A percentile compares a stretch with the other conserved stretches of the same genome.
Conservation (phyloP, 2,888 invertebrate genomes). For the Apodemia arnacis region DNA sequence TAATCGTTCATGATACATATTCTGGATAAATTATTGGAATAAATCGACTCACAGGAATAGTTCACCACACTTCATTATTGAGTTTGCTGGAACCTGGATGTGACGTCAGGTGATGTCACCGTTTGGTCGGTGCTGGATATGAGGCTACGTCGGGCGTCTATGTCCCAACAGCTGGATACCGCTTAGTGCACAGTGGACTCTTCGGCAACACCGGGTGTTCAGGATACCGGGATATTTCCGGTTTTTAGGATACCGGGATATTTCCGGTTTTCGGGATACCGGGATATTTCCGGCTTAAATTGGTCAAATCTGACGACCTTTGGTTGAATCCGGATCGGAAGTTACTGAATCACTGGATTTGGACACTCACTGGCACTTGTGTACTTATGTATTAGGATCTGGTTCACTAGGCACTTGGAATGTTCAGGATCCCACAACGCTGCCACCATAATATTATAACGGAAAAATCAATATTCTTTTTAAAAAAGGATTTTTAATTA, state of each 20-base stretch:
- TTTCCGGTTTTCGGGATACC: too few species aligned
- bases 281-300: too few species aligned
- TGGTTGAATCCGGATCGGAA: background rate
- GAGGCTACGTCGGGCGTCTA: background rate
- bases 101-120: background rate
- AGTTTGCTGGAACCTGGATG: background rate
- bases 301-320: background rate
- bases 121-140: conserved; percentile 8
- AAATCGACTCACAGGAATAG: conserved; percentile 6
- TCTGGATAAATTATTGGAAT: background rate
- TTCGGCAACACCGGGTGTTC: too few species aligned
- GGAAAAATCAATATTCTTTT: too few species aligned
- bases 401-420: background rate
- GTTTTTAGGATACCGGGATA: too few species aligned
- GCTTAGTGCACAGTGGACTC: too few species aligned
- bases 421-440: conserved; percentile 2
- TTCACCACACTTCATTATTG: background rate
- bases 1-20: background rate
- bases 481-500: too few species aligned
- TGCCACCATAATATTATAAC: too few species aligned
- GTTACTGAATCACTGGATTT: background rate
- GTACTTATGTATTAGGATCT: too few species aligned
- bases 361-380: background rate
- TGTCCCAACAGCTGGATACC: background rate
- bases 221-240: too few species aligned